Evolutionary conservation across 2,888 invertebrate species (phyloP), one percentile per base, ranked within the genome.

Genomic region (Plusia festucae): DNA sequence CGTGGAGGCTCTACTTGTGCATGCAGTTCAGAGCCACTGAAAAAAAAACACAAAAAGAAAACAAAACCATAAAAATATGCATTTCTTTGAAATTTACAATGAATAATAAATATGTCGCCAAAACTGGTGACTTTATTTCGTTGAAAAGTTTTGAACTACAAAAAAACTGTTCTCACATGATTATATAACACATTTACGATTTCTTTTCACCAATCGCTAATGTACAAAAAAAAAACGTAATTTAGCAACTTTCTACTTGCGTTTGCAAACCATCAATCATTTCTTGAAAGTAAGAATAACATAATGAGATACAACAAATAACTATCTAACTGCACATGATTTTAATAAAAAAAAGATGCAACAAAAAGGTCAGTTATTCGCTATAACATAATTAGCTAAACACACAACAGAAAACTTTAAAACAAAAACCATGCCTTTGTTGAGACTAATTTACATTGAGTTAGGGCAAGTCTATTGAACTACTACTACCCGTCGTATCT

Each of bases 1-100:
- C 90, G 93, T 86, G 89, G 83, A 54, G 70, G 82, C 82, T 49
- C 46, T 79, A 71, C 60, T 54, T 69, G 56, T 74, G 70, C 87
- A 88, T 90, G 90, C 89, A 85, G 80, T 72, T 73, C 73, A 61
- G 71, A 58, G 70, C 51, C 65, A 65, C 81, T 82, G 79, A 78
- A 84, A 84, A 82, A 78, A 74, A 73, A 69, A 86, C 70, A 74
- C 71, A 78, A 73, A 76, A 72, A 65, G 79, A 79, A 73, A 59
- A 61, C 51, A 58, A 68, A 62, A 20, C 18, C 11, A 49, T 20
- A 49, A n/a, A 40, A 40, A 40, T 4, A n/a, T 6, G 0, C n/a
- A 40, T 40, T n/a, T 40, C 40, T n/a, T n/a, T n/a, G n/a, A n/a
- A n/a, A n/a, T n/a, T n/a, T n/a, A n/a, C n/a, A 40, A 40, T 4